phyloP scores from a whole-genome alignment of 2,888 invertebrate species.

The Phyllotreta striolata region DNA sequence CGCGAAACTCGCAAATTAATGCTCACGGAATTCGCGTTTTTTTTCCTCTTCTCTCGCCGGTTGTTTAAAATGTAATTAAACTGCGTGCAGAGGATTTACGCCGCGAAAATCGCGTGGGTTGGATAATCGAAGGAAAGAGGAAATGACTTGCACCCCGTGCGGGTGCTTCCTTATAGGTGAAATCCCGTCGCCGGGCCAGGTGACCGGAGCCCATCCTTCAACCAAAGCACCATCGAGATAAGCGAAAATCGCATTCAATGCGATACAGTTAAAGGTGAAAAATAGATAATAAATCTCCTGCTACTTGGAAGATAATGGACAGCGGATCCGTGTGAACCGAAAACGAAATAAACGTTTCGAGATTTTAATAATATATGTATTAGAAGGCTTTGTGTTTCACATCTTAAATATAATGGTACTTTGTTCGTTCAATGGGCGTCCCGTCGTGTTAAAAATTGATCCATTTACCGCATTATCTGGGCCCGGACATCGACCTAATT shows the following conservation, averaged over 20 bases:
- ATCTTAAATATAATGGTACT: constrained; percentile 56
- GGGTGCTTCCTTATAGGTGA: neutral
- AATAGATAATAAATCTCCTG: constrained; percentile 53
- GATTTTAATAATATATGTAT: constrained; percentile 61
- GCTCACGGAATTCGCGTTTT: constrained; percentile 23
- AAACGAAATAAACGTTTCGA: constrained; percentile 59
- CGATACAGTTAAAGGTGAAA: constrained; percentile 44
- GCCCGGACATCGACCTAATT: constrained; percentile 43
- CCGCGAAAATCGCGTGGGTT: constrained; percentile 5
- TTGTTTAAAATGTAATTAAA: constrained; percentile 15
- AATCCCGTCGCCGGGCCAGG: constrained; percentile 4
- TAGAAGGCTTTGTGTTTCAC: constrained; percentile 59
- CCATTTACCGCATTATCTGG: constrained; percentile 59
- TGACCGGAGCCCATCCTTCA: constrained; percentile 13
- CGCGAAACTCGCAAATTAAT: constrained; percentile 23
- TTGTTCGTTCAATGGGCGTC: constrained; percentile 61
- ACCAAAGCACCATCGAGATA: constrained; percentile 29
- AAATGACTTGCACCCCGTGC: neutral
- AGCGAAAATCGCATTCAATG: constrained; percentile 40
- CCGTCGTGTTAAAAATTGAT: constrained; percentile 63
- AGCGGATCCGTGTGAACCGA: constrained; percentile 54
- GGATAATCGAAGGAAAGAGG: neutral
- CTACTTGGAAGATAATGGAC: constrained; percentile 52
- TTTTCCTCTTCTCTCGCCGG: constrained; percentile 2
- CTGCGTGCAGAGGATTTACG: constrained; percentile 12